Conservation (phyloP, 2,888 invertebrate species). For the Argyresthia albistria region DNA sequence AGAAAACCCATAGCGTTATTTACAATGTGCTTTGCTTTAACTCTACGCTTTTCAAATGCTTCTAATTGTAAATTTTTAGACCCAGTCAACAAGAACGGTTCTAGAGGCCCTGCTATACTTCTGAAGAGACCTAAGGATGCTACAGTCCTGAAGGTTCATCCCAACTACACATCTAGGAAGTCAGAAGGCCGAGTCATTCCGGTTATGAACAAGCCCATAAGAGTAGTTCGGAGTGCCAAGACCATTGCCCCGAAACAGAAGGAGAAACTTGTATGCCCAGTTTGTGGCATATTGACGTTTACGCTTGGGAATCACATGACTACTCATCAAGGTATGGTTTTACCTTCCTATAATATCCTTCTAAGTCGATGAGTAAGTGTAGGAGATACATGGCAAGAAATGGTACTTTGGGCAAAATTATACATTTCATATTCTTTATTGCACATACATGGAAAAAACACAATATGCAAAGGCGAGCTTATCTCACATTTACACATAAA, state of each 20-base stretch:
- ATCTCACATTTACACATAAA: too few relatives aligned
- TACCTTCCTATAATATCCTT: neutral
- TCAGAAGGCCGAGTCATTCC: constrained; percentile 7
- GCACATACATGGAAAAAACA: too few relatives aligned
- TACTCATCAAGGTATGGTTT: constrained; percentile 55
- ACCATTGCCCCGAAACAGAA: constrained; percentile 33
- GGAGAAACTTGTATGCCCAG: constrained; percentile 64
- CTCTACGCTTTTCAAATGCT: neutral
- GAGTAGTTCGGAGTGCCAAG: constrained; percentile 32
- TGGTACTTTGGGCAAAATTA: too few relatives aligned
- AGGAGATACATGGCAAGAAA: too few relatives aligned
- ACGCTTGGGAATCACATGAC: constrained; percentile 60
- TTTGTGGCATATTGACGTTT: constrained; percentile 62
- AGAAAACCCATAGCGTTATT: neutral
- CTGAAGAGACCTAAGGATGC: constrained; percentile 60
- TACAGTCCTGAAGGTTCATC: constrained; percentile 48
- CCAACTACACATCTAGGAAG: constrained; percentile 24
- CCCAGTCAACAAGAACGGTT: constrained; percentile 58
- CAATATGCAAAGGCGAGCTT: too few relatives aligned
- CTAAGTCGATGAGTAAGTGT: neutral
- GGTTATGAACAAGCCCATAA: constrained; percentile 34
- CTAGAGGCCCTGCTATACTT: constrained; percentile 52
- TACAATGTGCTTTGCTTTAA: neutral
- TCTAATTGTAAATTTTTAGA: constrained; percentile 21
- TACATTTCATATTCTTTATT: too few relatives aligned